phyloP scores from a whole-genome alignment of 2,888 invertebrate genomes.

The Abrostola tripartita region DNA sequence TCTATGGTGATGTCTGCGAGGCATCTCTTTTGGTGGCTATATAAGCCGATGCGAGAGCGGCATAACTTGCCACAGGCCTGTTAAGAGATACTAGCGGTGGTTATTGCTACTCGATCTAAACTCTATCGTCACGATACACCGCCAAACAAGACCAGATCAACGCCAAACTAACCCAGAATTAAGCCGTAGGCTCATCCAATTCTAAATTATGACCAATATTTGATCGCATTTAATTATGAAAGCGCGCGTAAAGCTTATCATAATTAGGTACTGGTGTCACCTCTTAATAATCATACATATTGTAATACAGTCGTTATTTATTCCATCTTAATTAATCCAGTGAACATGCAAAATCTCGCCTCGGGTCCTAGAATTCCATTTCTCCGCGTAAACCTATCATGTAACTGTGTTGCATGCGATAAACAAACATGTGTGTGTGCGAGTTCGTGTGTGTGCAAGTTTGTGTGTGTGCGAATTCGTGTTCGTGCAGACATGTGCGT shows the following conservation, averaged over 20 bases:
- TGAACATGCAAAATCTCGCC: conserved; percentile 12
- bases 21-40: no score
- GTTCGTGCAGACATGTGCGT: neutral
- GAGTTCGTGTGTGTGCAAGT: neutral
- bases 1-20: no score
- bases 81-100: no score
- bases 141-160: no score
- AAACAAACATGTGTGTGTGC: conserved; percentile 12
- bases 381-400: conserved; percentile 31
- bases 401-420: conserved; percentile 33
- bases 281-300: conserved; percentile 21
- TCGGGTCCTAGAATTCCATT: conserved; percentile 43
- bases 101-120: no score
- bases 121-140: no score
- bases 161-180: no score
- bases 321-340: conserved; percentile 38
- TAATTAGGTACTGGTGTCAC: conserved; percentile 20
- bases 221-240: neutral
- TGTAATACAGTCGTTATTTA: conserved; percentile 29
- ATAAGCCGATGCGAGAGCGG: no score
- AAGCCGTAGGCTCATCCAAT: neutral
- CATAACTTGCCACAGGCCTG: no score
- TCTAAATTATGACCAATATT: neutral
- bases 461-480: neutral
- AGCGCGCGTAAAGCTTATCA: neutral